These are phyloP conservation scores for Morus bassanus DNA, from an alignment of 2,797 vertebrate genomes.

Conservation along the genomic window DNA sequence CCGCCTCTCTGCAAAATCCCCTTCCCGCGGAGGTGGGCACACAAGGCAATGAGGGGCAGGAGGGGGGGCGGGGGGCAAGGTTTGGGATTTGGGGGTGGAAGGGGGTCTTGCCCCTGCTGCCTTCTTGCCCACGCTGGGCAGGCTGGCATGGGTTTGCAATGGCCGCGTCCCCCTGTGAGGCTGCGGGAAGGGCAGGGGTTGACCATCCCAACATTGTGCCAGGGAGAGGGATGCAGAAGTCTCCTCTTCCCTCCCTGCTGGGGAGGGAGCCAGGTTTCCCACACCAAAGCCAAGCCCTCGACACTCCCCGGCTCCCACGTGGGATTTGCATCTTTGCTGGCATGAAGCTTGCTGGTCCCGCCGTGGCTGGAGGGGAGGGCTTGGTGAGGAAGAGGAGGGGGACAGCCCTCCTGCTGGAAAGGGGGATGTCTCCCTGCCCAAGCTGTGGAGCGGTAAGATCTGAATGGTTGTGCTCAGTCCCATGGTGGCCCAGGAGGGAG, in stretches of 20 bases:
- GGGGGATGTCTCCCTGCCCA: neutral
- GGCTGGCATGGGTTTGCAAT: neutral
- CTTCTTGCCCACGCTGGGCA: neutral
- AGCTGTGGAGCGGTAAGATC: neutral
- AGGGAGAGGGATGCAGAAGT: neutral
- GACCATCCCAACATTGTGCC: neutral
- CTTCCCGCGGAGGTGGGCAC: conserved; percentile 1
- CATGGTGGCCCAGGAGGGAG: neutral
- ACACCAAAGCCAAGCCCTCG: neutral
- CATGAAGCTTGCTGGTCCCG: neutral
- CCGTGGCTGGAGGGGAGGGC: neutral
- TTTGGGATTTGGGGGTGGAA: neutral
- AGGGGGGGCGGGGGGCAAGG: neutral
- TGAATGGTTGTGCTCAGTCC: neutral
- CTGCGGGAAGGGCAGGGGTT: neutral
- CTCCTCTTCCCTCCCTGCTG: neutral
- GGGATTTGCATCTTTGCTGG: neutral
- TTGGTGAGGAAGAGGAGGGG: neutral
- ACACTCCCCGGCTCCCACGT: neutral
- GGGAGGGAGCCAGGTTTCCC: neutral
- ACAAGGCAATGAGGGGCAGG: neutral
- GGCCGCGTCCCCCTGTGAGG: neutral
- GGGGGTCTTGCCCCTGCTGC: neutral
- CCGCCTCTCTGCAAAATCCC: conserved; percentile 8
- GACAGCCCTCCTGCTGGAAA: neutral